A percentile compares a stretch with the other conserved stretches of the same genome.
phyloP scores from a whole-genome alignment of 1,140 invertebrate species.

The Polypedilum pembai region DNA sequence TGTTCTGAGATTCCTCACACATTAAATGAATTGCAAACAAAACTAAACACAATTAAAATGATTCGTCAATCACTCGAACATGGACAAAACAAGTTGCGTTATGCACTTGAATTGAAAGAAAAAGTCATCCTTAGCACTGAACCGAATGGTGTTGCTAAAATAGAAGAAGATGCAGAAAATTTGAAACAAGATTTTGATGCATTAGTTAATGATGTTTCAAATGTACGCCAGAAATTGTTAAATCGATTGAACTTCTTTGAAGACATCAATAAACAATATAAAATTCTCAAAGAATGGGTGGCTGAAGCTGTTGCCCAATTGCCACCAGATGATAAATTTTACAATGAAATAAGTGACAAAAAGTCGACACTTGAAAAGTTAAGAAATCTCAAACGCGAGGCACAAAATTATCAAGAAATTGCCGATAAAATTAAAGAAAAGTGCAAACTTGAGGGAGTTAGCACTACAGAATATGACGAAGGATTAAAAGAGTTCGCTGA shows the following conservation, averaged over 20 bases:
- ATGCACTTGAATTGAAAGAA: conserved; percentile 84
- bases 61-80: conserved; percentile 80
- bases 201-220: conserved; percentile 69
- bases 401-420: conserved; percentile 64
- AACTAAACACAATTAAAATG: conserved; percentile 73
- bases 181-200: conserved; percentile 83
- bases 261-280: conserved; percentile 72
- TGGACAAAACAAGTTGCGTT: conserved; percentile 82
- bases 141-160: conserved; percentile 72
- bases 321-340: conserved; percentile 57
- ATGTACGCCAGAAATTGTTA: conserved; percentile 63
- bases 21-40: conserved; percentile 71
- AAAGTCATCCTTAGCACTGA: conserved; percentile 88
- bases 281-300: conserved; percentile 72
- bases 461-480: conserved; percentile 58
- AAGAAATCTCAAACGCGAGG: conserved; percentile 65
- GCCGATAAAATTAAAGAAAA: conserved; percentile 63
- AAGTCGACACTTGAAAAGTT: conserved; percentile 78
- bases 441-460: conserved; percentile 57
- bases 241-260: conserved; percentile 66
- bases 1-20: conserved; percentile 69
- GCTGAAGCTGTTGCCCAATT: conserved; percentile 79
- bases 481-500: conserved; percentile 63
- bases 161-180: conserved; percentile 82
- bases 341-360: conserved; percentile 84